Evolutionary conservation across 2,888 invertebrate genomes (phyloP).

Genomic region (Quadroppia sp.): DNA sequence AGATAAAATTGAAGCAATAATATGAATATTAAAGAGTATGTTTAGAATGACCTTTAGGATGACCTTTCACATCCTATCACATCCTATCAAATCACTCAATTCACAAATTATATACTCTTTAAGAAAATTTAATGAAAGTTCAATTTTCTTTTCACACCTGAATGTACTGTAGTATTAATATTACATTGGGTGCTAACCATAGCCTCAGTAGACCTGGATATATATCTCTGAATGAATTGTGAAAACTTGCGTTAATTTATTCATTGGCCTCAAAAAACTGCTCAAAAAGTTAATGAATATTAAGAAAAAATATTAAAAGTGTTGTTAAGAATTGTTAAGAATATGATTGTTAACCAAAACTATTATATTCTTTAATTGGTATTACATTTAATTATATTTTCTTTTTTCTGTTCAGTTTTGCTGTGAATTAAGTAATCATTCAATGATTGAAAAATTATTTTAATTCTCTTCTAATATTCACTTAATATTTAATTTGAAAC

Average conservation of each 20-base stretch:
- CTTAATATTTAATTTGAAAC: not conserved
- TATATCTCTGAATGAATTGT: too few relatives aligned
- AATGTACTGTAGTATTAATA: too few relatives aligned
- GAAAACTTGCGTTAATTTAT: not conserved
- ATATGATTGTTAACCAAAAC: not conserved
- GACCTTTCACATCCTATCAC: too few relatives aligned
- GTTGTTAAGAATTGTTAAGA: slow-evolving; percentile 14
- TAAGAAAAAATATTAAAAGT: slow-evolving; percentile 22
- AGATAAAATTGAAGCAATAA: not conserved
- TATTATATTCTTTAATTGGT: slow-evolving; percentile 21
- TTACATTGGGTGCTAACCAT: too few relatives aligned
- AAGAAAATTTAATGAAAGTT: too few relatives aligned
- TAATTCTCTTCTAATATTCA: not conserved
- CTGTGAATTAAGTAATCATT: not conserved
- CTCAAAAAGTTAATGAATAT: slow-evolving; percentile 4
- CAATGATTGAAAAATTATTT: slow-evolving; percentile 34
- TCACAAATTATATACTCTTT: too few relatives aligned
- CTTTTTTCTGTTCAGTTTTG: not conserved
- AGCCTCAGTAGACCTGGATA: too few relatives aligned
- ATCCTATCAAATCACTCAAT: too few relatives aligned
- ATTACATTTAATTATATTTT: slow-evolving; percentile 14
- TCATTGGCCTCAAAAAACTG: slow-evolving; percentile 20
- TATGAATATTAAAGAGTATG: too few relatives aligned
- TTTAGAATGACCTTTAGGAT: too few relatives aligned
- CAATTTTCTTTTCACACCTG: too few relatives aligned